Base-by-base conservation (phyloP, 2,797 vertebrate genomes). In the Manis javanica region DNA sequence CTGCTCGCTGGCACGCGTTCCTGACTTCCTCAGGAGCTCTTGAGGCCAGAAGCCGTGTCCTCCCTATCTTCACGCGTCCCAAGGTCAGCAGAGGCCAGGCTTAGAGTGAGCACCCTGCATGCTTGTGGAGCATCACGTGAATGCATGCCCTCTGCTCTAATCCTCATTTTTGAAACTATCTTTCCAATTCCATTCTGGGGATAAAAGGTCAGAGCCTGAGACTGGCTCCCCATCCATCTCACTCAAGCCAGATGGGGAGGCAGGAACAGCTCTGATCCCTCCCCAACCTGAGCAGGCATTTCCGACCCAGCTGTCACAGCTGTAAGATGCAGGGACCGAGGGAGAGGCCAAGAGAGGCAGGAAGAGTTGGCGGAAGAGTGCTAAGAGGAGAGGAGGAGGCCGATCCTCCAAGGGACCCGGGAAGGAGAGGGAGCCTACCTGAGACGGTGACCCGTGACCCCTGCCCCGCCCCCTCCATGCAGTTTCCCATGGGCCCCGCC, bases 401-500 rank as follows among this genome's bases (percentile, higher is more conserved):
- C 13, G 59, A 68, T 21, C 29, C 61, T 42, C 46, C 12, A 1
- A 39, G 59, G 13, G 26, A 64, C 31, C 46, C 19, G 2, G 4
- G 57, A 26, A 69, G 72, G 29, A 72, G 46, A 57, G 34, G 55
- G 57, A 46, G 16, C 39, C 11, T 0, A 51, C 94, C 51, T 37
- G 94, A 95, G 64, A 39, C 1, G 37, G 82, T 39, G 49, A 39
- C 72, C 1, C n/a, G 74, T 5, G 24, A 71, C 16, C 79, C 29
- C 53, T 12, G 7, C 68, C 88, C n/a, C 29, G 49, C n/a, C 68
- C 82, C 24, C 74, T 90, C 89, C 92, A 98, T 98, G 98, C 98
- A 98, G 96, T 93, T 98, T 31, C 77, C 96, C 11, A 24, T 97
- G 91, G 98, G 98, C 24, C 98, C 98, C 0, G 98, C 98, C 72